A percentile compares a stretch with the other conserved stretches of the same genome.
Evolutionary conservation across 2,113 vertebrate genomes (phyloP).

Genomic region (Archilochus colubris): DNA sequence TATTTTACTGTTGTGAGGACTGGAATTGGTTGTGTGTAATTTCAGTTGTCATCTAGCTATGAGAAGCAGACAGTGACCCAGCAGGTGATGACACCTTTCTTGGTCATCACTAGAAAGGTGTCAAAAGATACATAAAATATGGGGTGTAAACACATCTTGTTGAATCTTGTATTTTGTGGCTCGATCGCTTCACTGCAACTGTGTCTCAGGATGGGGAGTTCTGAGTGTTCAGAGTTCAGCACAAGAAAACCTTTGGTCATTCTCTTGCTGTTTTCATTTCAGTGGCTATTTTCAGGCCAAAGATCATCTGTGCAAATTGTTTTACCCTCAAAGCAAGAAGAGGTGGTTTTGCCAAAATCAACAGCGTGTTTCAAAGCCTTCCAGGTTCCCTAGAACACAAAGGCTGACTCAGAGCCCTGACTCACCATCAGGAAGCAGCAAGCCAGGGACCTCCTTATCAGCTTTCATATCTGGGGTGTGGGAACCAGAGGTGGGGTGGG

Average conservation of each 20-base stretch:
- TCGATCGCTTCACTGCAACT: not conserved
- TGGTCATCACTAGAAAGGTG: not conserved
- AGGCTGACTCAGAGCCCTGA: conserved; percentile 79
- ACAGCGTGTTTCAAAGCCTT: conserved; percentile 75
- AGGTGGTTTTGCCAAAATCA: conserved; percentile 73
- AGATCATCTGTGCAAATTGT: conserved; percentile 47
- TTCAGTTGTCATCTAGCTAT: not conserved
- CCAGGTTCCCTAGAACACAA: conserved; percentile 79
- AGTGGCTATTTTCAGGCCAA: conserved; percentile 63
- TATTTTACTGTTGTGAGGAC: not conserved
- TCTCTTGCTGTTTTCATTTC: conserved; percentile 34
- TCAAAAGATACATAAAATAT: not conserved
- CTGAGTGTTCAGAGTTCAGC: not conserved
- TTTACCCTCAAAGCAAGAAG: conserved; percentile 68
- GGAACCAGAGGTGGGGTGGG: conserved; percentile 50
- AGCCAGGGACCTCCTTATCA: conserved; percentile 69
- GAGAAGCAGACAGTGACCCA: not conserved
- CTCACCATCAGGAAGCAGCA: conserved; percentile 77
- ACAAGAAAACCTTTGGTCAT: not conserved
- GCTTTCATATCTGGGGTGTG: conserved; percentile 76
- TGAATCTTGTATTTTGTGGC: not conserved
- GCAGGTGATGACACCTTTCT: not conserved
- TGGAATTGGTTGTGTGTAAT: not conserved
- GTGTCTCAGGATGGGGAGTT: not conserved
- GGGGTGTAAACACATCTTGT: not conserved